Base-by-base conservation (phyloP, 1,140 invertebrate genomes). In the Bombus confusus region DNA sequence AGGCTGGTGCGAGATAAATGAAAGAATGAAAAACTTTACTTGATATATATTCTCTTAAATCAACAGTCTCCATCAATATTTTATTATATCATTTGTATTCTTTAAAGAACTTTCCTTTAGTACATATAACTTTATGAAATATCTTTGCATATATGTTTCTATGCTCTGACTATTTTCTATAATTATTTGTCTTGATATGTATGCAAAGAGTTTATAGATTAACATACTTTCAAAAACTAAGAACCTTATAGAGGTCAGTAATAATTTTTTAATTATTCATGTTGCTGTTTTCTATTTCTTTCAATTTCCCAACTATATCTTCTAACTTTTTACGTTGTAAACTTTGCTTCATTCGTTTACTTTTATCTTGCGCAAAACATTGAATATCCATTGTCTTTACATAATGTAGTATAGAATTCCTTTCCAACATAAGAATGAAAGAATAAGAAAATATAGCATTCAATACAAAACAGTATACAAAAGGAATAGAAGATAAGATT, bases 241-340 rank as follows among this genome's bases (percentile, higher is more conserved):
- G 34, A 62, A 31, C 15, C 57, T 80, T 22, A 9, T 22, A 43
- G n/a, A 75, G 39, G n/a, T 28, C 31, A 74, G 31, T 66, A 57
- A 57, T 47, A 76, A 71, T 57, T 72, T 5, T 25, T 86, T 57
- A 85, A 87, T 85, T 66, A 34, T 78, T 85, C 10, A 72, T 28
- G 41, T 78, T 71, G 39, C 39, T 71, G 34, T 31, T 76, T 80
- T 88, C 87, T 66, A 41, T 74, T 18, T 85, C 81, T 41, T 89
- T 91, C 25, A 91, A 76, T 78, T 86, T 89, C 74, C 79, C 86
- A 62, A 91, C 84, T 71, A 91, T 87, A 31, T 91, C 83, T 81
- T 90, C 91, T 59, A 92, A 85, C 41, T 87, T 91, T 73, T 86
- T 86, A 85, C 83, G 77, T 57, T 84, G 86, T 76, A 85, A 64